These are phyloP conservation scores for Caenorhabditis elegans DNA, from an alignment of 1,140 invertebrate genomes.

Conservation along the genomic window WBcel235 BX284605.5:12561001-12561500, in stretches of 20 bases:
- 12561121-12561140: constrained; percentile 32
- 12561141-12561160: constrained; percentile 33
- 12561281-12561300: constrained; percentile 78
- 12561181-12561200: constrained; percentile 28
- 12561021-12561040: neutral
- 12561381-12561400: constrained; percentile 79
- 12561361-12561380: constrained; percentile 42
- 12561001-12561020: constrained; percentile 1
- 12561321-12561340: constrained; percentile 72
- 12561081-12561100: constrained; percentile 24
- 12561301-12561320: constrained; percentile 76
- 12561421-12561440: constrained; percentile 89
- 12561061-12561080: neutral
- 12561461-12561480: too few species aligned
- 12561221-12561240: constrained; percentile 77
- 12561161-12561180: constrained; percentile 37
- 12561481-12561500: too few species aligned
- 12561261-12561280: constrained; percentile 78
- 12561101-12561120: constrained; percentile 28
- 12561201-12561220: constrained; percentile 38
- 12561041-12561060: neutral
- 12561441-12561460: constrained; percentile 79
- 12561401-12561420: constrained; percentile 83
- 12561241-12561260: constrained; percentile 77
- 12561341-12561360: constrained; percentile 84